Conservation (phyloP, 2,113 vertebrate genomes). For the Centropus unirufus region DNA sequence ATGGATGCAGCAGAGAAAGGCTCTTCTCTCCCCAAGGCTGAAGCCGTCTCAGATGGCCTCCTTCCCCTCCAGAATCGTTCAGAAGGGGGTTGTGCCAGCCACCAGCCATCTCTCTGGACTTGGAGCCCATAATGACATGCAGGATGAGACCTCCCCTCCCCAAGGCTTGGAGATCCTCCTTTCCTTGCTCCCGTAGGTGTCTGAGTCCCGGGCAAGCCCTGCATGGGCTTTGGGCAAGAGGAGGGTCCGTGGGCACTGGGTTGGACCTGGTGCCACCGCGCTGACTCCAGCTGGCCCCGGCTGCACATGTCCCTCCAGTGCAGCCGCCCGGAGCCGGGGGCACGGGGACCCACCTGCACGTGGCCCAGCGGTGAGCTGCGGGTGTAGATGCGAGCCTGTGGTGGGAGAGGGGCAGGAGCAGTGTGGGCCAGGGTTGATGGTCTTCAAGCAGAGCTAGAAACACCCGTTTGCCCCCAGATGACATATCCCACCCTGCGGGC, state of each 20-base stretch:
- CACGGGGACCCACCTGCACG: too few species aligned
- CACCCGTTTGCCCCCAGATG: too few species aligned
- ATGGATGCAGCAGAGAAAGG: neutral
- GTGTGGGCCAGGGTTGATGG: too few species aligned
- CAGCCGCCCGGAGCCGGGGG: too few species aligned
- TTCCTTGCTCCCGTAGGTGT: rapidly evolving
- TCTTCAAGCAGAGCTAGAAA: too few species aligned
- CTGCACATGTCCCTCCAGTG: slow-evolving; percentile 81
- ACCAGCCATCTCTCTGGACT: neutral
- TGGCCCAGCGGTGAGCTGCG: too few species aligned
- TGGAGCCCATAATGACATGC: rapidly evolving
- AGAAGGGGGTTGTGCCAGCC: rapidly evolving
- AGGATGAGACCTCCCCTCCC: neutral
- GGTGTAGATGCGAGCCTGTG: too few species aligned
- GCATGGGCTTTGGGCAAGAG: rapidly evolving
- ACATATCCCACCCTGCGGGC: too few species aligned
- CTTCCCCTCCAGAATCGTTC: rapidly evolving
- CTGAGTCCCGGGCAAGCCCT: rapidly evolving
- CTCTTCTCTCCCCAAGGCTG: neutral
- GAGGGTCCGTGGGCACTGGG: neutral
- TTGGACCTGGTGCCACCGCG: slow-evolving; percentile 79
- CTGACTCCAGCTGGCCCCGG: slow-evolving; percentile 76
- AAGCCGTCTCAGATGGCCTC: neutral
- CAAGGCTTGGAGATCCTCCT: rapidly evolving
- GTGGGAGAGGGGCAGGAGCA: too few species aligned